phyloP scores from a whole-genome alignment of 2,888 invertebrate species.

The Acrobasis suavella region DNA sequence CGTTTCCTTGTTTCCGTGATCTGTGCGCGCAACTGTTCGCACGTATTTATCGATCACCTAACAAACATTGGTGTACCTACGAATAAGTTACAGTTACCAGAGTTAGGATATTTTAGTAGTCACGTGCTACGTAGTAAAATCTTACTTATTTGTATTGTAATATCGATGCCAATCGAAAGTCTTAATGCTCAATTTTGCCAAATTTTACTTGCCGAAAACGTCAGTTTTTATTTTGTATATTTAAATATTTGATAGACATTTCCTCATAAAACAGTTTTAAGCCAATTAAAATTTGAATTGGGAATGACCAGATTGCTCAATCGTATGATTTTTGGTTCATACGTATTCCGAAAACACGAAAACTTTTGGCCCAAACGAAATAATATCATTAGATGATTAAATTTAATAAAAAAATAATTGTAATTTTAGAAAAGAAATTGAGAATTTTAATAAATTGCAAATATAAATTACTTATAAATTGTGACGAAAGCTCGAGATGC shows the following conservation, averaged over 20 bases:
- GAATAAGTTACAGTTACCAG: conserved; percentile 78
- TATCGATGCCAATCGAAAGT: conserved; percentile 74
- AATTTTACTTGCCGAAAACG: conserved; percentile 79
- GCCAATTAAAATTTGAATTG: conserved; percentile 43
- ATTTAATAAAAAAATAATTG: too few relatives aligned
- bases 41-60: conserved; percentile 46
- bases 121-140: conserved; percentile 66
- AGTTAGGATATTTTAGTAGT: conserved; percentile 70
- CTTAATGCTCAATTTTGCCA: conserved; percentile 82
- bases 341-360: conserved; percentile 48
- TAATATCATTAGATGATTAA: conserved; percentile 64
- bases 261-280: conserved; percentile 42
- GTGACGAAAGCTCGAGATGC: conserved; percentile 78
- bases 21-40: conserved; percentile 41
- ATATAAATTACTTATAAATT: conserved; percentile 57
- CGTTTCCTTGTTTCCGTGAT: conserved; percentile 38
- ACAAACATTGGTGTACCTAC: conserved; percentile 63
- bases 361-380: conserved; percentile 66
- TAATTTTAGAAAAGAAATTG: conserved; percentile 64
- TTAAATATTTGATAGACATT: conserved; percentile 50
- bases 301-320: conserved; percentile 71
- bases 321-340: conserved; percentile 56
- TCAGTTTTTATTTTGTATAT: conserved; percentile 68
- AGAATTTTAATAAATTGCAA: conserved; percentile 66
- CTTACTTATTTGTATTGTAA: conserved; percentile 61